phyloP scores from a whole-genome alignment of 2,113 vertebrate genomes.

The mouse (Mus musculus) region GRCm39 chr10:40658501-40659000 shows the following conservation, averaged over 20 bases:
- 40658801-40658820: neutral
- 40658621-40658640: neutral
- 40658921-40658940: conserved; percentile 11
- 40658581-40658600: neutral
- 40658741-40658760: neutral
- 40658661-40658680: neutral
- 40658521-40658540: too few species aligned
- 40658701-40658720: neutral
- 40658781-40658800: neutral
- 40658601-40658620: neutral
- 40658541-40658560: neutral
- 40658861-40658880: neutral
- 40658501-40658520: neutral
- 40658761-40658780: neutral
- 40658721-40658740: neutral
- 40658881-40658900: neutral
- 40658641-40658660: neutral
- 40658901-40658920: conserved; percentile 8
- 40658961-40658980: too few species aligned
- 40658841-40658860: conserved; percentile 33
- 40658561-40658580: neutral
- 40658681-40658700: neutral
- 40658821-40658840: conserved; percentile 35
- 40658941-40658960: too few species aligned
- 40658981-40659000: too few species aligned